Evolutionary conservation across 2,113 vertebrate genomes (phyloP).

Genomic region (Tupaia chinensis): DNA sequence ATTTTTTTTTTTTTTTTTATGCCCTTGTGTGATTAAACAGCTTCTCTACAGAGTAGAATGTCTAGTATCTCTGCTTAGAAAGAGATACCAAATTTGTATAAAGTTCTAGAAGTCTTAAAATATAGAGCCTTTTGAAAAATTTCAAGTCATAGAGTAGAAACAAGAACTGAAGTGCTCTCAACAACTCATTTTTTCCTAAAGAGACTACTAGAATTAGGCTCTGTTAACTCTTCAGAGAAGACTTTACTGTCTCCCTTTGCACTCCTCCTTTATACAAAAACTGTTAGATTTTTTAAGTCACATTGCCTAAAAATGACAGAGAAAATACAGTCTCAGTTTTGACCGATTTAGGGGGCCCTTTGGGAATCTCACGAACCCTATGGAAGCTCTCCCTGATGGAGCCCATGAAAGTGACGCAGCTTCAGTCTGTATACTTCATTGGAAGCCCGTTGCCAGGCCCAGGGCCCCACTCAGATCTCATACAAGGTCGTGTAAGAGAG

Average conservation of each 20-base stretch:
- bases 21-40: not conserved
- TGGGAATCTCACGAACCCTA: not conserved
- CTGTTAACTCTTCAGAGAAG: not conserved
- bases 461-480: not conserved
- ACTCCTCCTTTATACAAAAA: not conserved
- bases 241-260: not conserved
- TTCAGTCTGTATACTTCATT: not conserved
- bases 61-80: conserved; percentile 4
- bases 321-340: not conserved
- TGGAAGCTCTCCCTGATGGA: not conserved
- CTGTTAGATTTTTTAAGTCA: not conserved
- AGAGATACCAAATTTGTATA: not conserved
- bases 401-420: not conserved
- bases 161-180: not conserved
- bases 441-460: not conserved
- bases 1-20: not conserved
- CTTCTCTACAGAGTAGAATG: not conserved
- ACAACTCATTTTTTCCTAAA: conserved; percentile 42
- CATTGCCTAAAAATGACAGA: not conserved
- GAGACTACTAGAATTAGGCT: conserved; percentile 17
- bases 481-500: not conserved
- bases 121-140: not conserved
- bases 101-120: not conserved
- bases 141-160: conserved; percentile 1
- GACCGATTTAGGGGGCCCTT: not conserved